Conservation (phyloP, 2,888 invertebrate species). For the Dendrolimus pini region DNA sequence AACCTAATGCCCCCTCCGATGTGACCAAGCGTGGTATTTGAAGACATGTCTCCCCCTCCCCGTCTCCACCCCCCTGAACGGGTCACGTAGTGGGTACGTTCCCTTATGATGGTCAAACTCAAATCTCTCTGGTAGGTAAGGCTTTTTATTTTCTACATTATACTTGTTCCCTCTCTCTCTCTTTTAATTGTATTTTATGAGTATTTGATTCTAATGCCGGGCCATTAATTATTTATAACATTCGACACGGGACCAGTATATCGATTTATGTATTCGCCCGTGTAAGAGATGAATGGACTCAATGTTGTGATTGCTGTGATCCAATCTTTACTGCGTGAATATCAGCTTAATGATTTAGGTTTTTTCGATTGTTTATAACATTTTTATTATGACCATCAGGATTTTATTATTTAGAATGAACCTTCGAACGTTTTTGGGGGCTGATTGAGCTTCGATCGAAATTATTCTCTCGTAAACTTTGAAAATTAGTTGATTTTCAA, state of each 20-base stretch:
- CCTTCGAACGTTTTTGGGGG: neutral
- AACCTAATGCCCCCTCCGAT: no score
- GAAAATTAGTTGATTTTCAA: neutral
- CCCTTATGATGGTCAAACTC: constrained; percentile 72
- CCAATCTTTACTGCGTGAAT: constrained; percentile 41
- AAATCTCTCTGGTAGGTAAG: constrained; percentile 71
- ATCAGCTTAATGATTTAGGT: constrained; percentile 14
- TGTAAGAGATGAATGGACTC: constrained; percentile 43
- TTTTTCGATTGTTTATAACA: neutral
- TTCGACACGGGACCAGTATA: constrained; percentile 67
- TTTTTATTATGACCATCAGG: neutral
- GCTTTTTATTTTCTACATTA: constrained; percentile 62
- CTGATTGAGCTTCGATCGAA: neutral
- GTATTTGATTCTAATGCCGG: constrained; percentile 75
- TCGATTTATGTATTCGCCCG: constrained; percentile 64
- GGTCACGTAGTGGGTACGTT: constrained; percentile 50
- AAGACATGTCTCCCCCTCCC: no score
- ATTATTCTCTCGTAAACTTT: neutral
- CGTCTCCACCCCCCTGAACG: no score
- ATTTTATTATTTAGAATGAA: neutral
- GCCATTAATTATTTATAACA: constrained; percentile 75
- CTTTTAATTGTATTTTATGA: constrained; percentile 77
- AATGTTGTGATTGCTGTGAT: constrained; percentile 41
- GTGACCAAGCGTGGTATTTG: no score
- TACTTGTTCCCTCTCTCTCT: constrained; percentile 64